A percentile compares a stretch with the other conserved stretches of the same genome.
These are phyloP conservation scores for Engraulis encrasicolus DNA, from an alignment of 2,113 vertebrate species.

Conservation along the genomic window DNA sequence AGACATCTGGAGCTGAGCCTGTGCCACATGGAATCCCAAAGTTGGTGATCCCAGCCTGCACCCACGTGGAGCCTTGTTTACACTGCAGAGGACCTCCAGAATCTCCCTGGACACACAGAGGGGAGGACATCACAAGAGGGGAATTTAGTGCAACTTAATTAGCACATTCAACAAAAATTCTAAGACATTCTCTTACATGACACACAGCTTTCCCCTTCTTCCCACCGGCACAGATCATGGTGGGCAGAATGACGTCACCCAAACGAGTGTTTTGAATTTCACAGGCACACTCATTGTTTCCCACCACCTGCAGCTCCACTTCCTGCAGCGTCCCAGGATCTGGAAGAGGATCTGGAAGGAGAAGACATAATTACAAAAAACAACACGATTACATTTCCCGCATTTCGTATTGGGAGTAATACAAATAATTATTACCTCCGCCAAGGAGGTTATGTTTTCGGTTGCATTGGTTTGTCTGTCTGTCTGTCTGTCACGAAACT, in stretches of 20 bases:
- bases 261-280: accelerated
- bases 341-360: slow-evolving; percentile 29
- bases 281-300: slow-evolving; percentile 55
- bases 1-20: slow-evolving; percentile 82
- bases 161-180: no score
- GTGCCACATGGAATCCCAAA: slow-evolving; percentile 81
- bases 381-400: no score
- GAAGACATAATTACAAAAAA: no score
- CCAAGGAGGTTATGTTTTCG: no score
- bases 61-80: slow-evolving; percentile 77
- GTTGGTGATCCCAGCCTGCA: slow-evolving; percentile 84
- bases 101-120: slow-evolving; percentile 76
- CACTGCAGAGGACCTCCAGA: slow-evolving; percentile 88
- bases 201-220: slow-evolving; percentile 69
- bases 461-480: no score
- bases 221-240: slow-evolving; percentile 79
- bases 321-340: slow-evolving; percentile 51
- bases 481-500: no score
- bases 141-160: no score
- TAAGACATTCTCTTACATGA: slow-evolving; percentile 34
- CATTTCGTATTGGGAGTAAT: no score
- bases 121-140: no score
- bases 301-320: slow-evolving; percentile 66
- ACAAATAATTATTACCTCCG: no score
- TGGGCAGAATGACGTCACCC: slow-evolving; percentile 55